A percentile compares a stretch with the other conserved stretches of the same genome.
Evolutionary conservation across 2,113 vertebrate genomes (phyloP).

Genomic region (Lagopus muta): DNA sequence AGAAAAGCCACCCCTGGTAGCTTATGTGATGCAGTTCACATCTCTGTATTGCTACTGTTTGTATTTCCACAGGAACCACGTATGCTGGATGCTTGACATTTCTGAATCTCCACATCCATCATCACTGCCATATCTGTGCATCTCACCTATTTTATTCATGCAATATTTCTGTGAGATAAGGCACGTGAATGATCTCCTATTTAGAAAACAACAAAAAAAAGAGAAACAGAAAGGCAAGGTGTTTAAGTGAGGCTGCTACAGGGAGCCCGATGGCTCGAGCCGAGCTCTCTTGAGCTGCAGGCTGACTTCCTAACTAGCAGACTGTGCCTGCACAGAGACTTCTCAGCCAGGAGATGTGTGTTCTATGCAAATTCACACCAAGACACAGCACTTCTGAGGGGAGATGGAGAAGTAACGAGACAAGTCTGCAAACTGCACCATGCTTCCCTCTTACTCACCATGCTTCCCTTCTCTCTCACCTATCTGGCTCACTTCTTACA

Average conservation of each 20-base stretch:
- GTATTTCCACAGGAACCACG: neutral
- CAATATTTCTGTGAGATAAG: neutral
- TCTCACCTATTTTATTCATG: neutral
- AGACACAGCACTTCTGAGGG: conserved; percentile 1
- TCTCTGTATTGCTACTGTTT: neutral
- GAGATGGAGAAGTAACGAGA: conserved; percentile 2
- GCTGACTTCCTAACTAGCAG: neutral
- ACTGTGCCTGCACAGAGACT: neutral
- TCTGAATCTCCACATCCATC: neutral
- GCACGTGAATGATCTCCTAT: neutral
- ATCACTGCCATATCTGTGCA: neutral
- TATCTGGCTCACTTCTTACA: neutral
- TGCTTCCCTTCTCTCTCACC: neutral
- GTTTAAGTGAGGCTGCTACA: neutral
- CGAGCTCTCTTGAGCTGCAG: neutral
- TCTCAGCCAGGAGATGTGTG: neutral
- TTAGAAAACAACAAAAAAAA: neutral
- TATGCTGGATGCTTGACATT: neutral
- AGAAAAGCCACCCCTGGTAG: neutral
- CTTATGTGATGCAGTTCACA: neutral
- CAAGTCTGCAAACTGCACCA: conserved; percentile 7
- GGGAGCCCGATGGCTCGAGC: neutral
- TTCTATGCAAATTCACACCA: conserved; percentile 21
- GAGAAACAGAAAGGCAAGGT: neutral
- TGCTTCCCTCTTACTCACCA: neutral